Base-by-base conservation (phyloP, 2,797 vertebrate genomes). In the Phrynocephalus vlangalii region DNA sequence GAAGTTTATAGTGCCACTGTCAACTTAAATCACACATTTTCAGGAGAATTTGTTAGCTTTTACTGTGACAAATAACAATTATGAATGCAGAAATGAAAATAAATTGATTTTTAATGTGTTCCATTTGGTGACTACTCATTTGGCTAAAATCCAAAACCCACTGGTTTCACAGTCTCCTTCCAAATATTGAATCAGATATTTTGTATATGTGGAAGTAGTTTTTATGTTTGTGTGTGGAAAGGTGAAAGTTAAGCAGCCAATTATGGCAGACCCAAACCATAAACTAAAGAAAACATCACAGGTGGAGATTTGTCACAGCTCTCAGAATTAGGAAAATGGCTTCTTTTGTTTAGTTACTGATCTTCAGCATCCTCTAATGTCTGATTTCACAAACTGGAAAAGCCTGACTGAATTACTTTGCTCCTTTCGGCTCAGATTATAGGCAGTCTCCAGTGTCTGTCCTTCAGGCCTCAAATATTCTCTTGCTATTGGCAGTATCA, bases 1-100 rank as follows among this genome's bases (percentile, higher is more conserved):
- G 94, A 96, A 95, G 94, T 95, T 96, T 96, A 96, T 96, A 97
- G 96, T 95, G 95, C 94, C 95, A 92, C 87, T 94, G 91, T 94
- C 94, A 94, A 80, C 92, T 93, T 92, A 91, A 94, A 95, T 95
- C 95, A 93, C 95, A 95, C 94, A 85, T 95, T 60, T 84, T 26
- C 26, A 88, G 87, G 87, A 92, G 92, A 94, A 92, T 82, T 93
- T 94, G 86, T 90, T 96, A 94, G 92, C 90, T 94, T 90, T 89
- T 86, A 89, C 94, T 93, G 90, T 93, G 92, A 88, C 76, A 93
- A 94, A 83, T 89, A 91, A 91, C 94, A 93, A 93, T 86, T 93
- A 88, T 90, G 93, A 92, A 94, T 92, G 92, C 83, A 92, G 82
- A 89, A 93, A 77, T 72, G 79, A 86, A 87, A 91, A 79, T 60